Base-by-base conservation (phyloP, 2,888 invertebrate genomes). In the Pristionchus maxplancki region DNA sequence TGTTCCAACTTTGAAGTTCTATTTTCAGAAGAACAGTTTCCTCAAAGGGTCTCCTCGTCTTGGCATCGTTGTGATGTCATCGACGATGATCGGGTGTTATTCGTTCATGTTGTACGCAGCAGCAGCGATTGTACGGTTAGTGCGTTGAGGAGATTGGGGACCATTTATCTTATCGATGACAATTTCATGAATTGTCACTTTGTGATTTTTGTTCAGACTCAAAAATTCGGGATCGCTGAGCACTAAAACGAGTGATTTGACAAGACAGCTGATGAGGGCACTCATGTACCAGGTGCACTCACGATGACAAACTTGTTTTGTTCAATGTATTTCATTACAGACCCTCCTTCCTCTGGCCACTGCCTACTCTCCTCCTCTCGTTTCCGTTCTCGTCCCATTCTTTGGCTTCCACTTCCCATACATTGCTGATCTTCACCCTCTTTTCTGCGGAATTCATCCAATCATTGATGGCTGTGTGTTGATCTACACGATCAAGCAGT, bases 211-310 rank as follows among this genome's bases (percentile, higher is more conserved):
- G 17, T 53, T 53, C 53, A 53, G 53, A 17, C 53, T 53, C 15
- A 53, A 13, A 15, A 53, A 53, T 3, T n/a, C n/a, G n/a, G n/a
- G n/a, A n/a, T n/a, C n/a, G n/a, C n/a, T n/a, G n/a, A 86, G 86
- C 24, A 67, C 67, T n/a, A 40, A 48, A 11, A 86, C 86, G 11
- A 34, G 8, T 20, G 31, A 34, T 6, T 5, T 86, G 48, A 64
- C 62, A 67, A 86, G 62, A 24, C 86, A 86, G 31, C 31, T 86
- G 48, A 44, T 86, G 67, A 40, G 48, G 17, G 67, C 86, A 17
- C 86, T 86, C 31, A 17, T 67, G 31, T 67, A 86, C 24, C 86
- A 86, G 50, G 86, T 84, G 20, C 15, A 53, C 3, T 53, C 44
- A 44, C 11, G 44, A 44, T 44, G 44, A 44, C 6, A 44, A 44